Evolutionary conservation across 2,797 vertebrate genomes (phyloP), one percentile per base, ranked within the genome.

Genomic region (Gastrophryne carolinensis): DNA sequence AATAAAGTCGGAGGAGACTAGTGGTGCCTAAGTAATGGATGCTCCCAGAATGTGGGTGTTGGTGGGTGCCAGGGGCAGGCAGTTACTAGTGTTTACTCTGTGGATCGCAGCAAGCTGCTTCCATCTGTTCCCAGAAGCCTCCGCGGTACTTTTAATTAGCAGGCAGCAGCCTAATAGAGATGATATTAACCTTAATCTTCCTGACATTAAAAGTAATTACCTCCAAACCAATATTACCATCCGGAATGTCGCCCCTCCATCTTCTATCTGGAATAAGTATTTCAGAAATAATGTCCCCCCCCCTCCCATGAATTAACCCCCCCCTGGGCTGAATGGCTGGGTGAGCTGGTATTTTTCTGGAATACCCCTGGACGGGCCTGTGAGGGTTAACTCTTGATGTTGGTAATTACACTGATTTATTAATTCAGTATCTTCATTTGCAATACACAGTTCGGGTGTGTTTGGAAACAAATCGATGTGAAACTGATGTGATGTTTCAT

Each of bases 111-210:
- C 94, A 93, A 96, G 95, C 93, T 95, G 94, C 95, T 94, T 96
- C 73, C 73, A 75, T 75, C 73, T 75, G 73, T 75, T 75, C 64
- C 63, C 44, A 52, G 41, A 50, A 60, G 92, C 92, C 92, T 91
- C 90, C 89, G 93, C 94, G 91, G 91, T 93, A 93, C 95, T 93
- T 95, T 94, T 98, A 97, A 99, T 98, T 98, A 98, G 93, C 94
- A 91, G 90, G 93, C 93, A 95, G 94, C 93, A 90, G 94, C 93
- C 95, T 97, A 98, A 99, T 97, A 93, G 95, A 98, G 95, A 95
- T 93, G 95, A 97, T 97, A 98, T 98, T 97, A 98, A 98, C 97
- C 94, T 94, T 97, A 97, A 98, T 97, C 95, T 98, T 98, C 96
- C 91, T 98, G 95, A 99, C 96, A 98, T 98, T 98, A 95, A 98